A percentile compares a stretch with the other conserved stretches of the same genome.
Conservation (phyloP, 2,113 vertebrate genomes). For the Camelus dromedarius region DNA sequence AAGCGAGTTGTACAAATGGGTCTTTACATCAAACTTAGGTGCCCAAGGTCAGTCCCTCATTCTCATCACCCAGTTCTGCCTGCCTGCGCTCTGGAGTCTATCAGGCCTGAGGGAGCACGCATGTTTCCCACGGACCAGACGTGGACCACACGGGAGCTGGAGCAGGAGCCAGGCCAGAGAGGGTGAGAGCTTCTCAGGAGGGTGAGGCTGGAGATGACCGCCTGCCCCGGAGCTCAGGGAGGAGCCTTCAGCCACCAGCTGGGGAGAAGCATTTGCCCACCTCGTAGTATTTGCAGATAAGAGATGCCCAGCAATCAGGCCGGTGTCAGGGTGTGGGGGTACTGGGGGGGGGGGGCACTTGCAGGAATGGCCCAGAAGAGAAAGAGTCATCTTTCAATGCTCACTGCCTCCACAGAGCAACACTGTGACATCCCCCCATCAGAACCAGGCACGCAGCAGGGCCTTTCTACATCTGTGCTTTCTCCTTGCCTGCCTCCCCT, state of each 20-base stretch:
- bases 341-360: too few species aligned
- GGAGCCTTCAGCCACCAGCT: not conserved
- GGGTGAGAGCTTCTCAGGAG: not conserved
- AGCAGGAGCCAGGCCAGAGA: not conserved
- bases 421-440: too few species aligned
- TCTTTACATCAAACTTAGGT: not conserved
- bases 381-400: not conserved
- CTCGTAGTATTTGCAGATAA: not conserved
- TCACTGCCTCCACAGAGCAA: not conserved
- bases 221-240: not conserved
- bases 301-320: not conserved
- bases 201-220: not conserved
- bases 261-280: not conserved
- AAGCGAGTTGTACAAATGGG: accelerated
- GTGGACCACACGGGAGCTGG: not conserved
- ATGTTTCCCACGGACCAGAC: not conserved
- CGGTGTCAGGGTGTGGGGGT: too few species aligned
- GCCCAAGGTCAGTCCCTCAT: accelerated
- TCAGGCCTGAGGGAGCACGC: accelerated
- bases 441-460: accelerated
- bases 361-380: not conserved
- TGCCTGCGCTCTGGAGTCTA: too few species aligned
- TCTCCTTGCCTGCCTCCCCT: not conserved
- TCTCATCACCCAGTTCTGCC: accelerated
- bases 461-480: not conserved